These are phyloP conservation scores for Pasiphila rectangulata DNA, from an alignment of 2,888 invertebrate species.

Conservation along the genomic window DNA sequence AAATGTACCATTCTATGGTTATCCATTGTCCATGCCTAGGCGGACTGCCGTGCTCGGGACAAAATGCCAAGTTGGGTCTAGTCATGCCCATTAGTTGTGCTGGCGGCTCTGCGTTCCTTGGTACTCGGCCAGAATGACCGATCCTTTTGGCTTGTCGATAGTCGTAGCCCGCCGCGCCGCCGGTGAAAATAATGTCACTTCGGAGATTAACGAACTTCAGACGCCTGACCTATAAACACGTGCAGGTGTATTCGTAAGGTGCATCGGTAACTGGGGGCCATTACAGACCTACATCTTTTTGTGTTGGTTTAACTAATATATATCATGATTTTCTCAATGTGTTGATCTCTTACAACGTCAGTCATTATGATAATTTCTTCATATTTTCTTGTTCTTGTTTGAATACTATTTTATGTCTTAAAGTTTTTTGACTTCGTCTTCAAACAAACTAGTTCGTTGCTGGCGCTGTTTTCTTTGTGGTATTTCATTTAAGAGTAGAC, in stretches of 20 bases:
- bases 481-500: constrained; percentile 44
- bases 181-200: constrained; percentile 77
- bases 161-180: constrained; percentile 57
- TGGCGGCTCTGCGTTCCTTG: constrained; percentile 73
- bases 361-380: not conserved
- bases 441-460: constrained; percentile 19
- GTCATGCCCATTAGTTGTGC: constrained; percentile 72
- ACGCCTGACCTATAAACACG: constrained; percentile 71
- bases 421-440: constrained; percentile 27
- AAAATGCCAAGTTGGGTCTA: constrained; percentile 77
- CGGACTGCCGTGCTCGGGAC: constrained; percentile 36
- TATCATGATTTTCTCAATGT: too few relatives aligned
- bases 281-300: constrained; percentile 21
- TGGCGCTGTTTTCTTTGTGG: constrained; percentile 47
- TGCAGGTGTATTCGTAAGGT: constrained; percentile 49
- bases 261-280: constrained; percentile 31
- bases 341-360: too few relatives aligned
- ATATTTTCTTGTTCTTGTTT: constrained; percentile 6
- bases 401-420: constrained; percentile 14
- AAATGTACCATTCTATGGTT: too few relatives aligned
- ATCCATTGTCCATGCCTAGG: too few relatives aligned
- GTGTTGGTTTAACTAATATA: too few relatives aligned
- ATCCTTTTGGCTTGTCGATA: constrained; percentile 79
- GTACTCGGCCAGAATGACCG: constrained; percentile 77
- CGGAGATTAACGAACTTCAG: constrained; percentile 79